Evolutionary conservation across 2,797 vertebrate species (phyloP).

Genomic region (Pseudomugil tenellus): DNA sequence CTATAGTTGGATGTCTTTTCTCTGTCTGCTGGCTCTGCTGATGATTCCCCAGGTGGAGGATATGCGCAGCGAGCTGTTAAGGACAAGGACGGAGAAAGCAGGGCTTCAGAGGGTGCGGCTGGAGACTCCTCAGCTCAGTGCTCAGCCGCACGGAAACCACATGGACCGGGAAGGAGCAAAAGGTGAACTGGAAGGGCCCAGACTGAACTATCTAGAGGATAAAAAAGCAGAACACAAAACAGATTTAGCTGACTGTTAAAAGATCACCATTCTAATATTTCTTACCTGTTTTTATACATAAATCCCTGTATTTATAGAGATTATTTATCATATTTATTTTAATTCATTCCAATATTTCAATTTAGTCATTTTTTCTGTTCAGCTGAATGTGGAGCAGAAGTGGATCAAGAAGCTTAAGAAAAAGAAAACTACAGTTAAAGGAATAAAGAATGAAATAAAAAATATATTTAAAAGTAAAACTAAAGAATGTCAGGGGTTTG

Average conservation of each 20-base stretch:
- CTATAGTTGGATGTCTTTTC: slow-evolving; percentile 25
- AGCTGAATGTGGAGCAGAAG: no score
- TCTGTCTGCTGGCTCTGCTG: slow-evolving; percentile 10
- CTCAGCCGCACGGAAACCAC: slow-evolving; percentile 66
- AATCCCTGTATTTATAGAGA: background rate
- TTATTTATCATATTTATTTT: no score
- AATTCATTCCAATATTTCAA: no score
- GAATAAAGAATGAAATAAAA: no score
- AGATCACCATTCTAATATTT: background rate
- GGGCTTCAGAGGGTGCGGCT: slow-evolving; percentile 82
- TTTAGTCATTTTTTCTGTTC: no score
- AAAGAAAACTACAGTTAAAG: no score
- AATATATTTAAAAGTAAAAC: no score
- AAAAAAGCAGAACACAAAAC: slow-evolving; percentile 31
- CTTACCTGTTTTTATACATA: background rate
- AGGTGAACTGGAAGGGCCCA: slow-evolving; percentile 45
- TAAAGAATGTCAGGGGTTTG: no score
- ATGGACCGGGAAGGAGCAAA: slow-evolving; percentile 72
- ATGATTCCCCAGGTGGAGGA: slow-evolving; percentile 85
- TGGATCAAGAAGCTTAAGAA: no score
- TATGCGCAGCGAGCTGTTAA: slow-evolving; percentile 85
- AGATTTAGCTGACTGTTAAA: slow-evolving; percentile 24
- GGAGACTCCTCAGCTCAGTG: slow-evolving; percentile 75
- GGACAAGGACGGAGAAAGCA: slow-evolving; percentile 82
- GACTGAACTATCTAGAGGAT: slow-evolving; percentile 34